Conservation (phyloP, 1,140 invertebrate genomes). For the Calliopsis andreniformis region DNA sequence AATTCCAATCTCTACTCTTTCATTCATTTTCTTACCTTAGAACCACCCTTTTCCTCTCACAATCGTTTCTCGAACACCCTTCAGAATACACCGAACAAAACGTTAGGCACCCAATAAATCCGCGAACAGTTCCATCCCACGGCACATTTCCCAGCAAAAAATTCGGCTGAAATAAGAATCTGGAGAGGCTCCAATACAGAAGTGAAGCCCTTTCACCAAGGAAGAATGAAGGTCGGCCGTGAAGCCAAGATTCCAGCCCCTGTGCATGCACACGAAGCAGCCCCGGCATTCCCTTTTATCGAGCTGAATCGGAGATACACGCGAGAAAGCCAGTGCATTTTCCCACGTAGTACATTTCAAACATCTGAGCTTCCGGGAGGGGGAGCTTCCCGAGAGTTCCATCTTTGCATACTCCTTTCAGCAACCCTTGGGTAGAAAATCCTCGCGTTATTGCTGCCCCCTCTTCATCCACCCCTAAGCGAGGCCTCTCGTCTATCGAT, state of each 20-base stretch:
- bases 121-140: too few relatives aligned
- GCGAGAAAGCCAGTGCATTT: conserved; percentile 31
- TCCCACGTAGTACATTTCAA: conserved; percentile 26
- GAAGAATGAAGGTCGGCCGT: conserved; percentile 14
- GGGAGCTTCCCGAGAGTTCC: neutral
- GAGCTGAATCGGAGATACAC: conserved; percentile 45
- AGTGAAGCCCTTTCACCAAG: neutral
- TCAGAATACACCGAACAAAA: too few relatives aligned
- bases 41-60: too few relatives aligned
- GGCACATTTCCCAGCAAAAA: neutral
- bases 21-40: too few relatives aligned
- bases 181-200: too few relatives aligned
- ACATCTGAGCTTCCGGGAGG: neutral
- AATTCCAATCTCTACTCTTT: too few relatives aligned
- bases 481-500: neutral
- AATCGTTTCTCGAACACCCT: too few relatives aligned
- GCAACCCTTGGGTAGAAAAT: too few relatives aligned
- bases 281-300: conserved; percentile 32
- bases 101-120: too few relatives aligned
- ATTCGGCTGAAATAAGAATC: too few relatives aligned
- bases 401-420: neutral
- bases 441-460: neutral
- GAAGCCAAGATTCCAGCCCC: conserved; percentile 4
- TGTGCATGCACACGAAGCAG: neutral
- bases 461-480: neutral